phyloP scores from a whole-genome alignment of 2,888 invertebrate genomes.

The Argyra leucocephala region DNA sequence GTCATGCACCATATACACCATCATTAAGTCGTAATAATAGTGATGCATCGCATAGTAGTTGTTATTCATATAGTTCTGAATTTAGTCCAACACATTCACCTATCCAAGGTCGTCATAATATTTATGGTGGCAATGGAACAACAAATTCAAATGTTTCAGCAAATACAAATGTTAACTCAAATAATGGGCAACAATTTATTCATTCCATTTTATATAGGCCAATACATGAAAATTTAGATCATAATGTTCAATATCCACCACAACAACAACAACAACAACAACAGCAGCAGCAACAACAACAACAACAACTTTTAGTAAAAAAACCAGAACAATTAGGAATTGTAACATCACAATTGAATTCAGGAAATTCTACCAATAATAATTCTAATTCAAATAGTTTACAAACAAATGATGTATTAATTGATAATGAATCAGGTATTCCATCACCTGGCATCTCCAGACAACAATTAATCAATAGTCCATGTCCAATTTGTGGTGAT shows the following conservation, averaged over 20 bases:
- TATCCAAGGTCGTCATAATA: conserved; percentile 58
- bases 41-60: conserved; percentile 82
- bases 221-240: conserved; percentile 19
- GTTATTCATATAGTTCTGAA: conserved; percentile 75
- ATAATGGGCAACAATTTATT: conserved; percentile 36
- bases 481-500: conserved; percentile 91
- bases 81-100: conserved; percentile 81
- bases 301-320: conserved; percentile 21
- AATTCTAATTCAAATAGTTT: conserved; percentile 14
- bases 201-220: conserved; percentile 50
- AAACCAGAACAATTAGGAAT: neutral
- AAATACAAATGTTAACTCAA: neutral
- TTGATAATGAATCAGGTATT: conserved; percentile 29
- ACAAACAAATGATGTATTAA: conserved; percentile 28
- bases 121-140: conserved; percentile 19
- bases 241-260: conserved; percentile 21
- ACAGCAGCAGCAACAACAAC: conserved; percentile 26
- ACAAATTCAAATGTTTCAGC: neutral
- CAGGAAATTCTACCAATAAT: neutral
- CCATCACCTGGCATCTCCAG: conserved; percentile 65
- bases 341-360: neutral
- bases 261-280: conserved; percentile 21
- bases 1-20: conserved; percentile 71
- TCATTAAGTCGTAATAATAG: conserved; percentile 82
- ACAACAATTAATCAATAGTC: conserved; percentile 83